Base-by-base conservation (phyloP, 2,113 vertebrate genomes). In the Isurus oxyrinchus region DNA sequence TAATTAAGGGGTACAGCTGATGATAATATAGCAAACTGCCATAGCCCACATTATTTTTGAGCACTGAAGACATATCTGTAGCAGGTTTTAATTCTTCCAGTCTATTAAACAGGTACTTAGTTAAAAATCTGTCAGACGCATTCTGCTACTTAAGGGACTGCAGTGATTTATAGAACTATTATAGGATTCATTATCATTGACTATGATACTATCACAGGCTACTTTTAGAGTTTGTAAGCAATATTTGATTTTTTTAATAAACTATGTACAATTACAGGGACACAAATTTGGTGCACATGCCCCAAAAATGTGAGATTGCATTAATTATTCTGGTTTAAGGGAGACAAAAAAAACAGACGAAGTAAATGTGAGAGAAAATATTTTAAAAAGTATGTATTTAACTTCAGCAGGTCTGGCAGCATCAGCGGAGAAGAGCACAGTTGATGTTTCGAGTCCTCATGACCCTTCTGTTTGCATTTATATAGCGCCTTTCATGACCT, bases 121-220 rank as follows among this genome's bases (percentile, higher is more conserved):
- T 94, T 94, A 94, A 94, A 94, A 94, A 94, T 94, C 90, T 94
- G 90, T 94, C 90, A 94, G 59, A 94, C 35, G 61, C 61, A 40
- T n/a, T 94, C 90, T 40, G 59, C 90, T 94, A 94, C 90, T 94
- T 94, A 94, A 94, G 90, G 90, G 90, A 94, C 59, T 40, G 90
- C 59, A 40, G 90, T 94, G 90, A 94, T 94, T 94, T 94, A 94
- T 94, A 63, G 90, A 94, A 94, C 90, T 94, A 63, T 63, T 94
- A 94, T 94, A 94, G 59, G 59, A 19, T 94, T 94, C 59, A 94
- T 94, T 94, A 94, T 94, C 90, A 66, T 40, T 94, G 90, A 63
- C 90, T 94, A 63, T 63, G 59, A 94, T 94, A 35, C 35, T 63
- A 66, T 66, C 90, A 40, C 59, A 35, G 59, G 90, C 59, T 94